These are phyloP conservation scores for Patiria pectinifera DNA, from an alignment of 53 echinoderm and acorn worm species.

Conservation along the genomic window DNA sequence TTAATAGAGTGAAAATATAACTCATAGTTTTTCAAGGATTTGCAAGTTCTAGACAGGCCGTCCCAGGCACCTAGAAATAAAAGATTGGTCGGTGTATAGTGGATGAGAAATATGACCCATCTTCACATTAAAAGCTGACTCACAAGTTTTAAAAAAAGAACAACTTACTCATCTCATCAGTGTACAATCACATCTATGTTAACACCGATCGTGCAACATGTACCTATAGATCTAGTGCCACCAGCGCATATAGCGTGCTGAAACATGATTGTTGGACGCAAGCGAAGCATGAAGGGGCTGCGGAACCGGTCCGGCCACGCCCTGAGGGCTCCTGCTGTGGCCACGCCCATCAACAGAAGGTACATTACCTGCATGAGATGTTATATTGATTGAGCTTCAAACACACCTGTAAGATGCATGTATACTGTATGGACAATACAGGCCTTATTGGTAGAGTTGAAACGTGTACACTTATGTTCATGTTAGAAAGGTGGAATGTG, in stretches of 20 bases:
- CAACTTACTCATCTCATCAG: not conserved
- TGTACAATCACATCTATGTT: not conserved
- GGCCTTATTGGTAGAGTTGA: too few species aligned
- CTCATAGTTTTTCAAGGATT: not conserved
- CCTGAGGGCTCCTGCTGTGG: not conserved
- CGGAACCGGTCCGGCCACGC: slow-evolving; percentile 52
- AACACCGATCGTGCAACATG: not conserved
- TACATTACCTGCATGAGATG: slow-evolving; percentile 34
- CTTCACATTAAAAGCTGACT: not conserved
- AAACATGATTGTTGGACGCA: slow-evolving; percentile 61
- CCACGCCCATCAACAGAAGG: slow-evolving; percentile 44
- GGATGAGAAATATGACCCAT: not conserved
- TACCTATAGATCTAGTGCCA: not conserved
- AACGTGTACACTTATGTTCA: too few species aligned
- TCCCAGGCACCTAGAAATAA: not conserved
- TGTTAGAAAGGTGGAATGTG: too few species aligned
- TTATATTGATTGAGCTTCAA: not conserved
- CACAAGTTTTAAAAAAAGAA: not conserved
- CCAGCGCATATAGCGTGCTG: not conserved
- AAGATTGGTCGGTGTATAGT: not conserved
- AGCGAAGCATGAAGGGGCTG: slow-evolving; percentile 57
- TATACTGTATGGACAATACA: too few species aligned
- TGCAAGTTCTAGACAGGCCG: not conserved
- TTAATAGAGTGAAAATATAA: too few species aligned
- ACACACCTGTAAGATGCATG: not conserved